Percentiles rank a stretch among this genome's conserved stretches.
These are phyloP conservation scores for Carollia perspicillata DNA, from an alignment of 2,113 vertebrate species.

Conservation along the genomic window DNA sequence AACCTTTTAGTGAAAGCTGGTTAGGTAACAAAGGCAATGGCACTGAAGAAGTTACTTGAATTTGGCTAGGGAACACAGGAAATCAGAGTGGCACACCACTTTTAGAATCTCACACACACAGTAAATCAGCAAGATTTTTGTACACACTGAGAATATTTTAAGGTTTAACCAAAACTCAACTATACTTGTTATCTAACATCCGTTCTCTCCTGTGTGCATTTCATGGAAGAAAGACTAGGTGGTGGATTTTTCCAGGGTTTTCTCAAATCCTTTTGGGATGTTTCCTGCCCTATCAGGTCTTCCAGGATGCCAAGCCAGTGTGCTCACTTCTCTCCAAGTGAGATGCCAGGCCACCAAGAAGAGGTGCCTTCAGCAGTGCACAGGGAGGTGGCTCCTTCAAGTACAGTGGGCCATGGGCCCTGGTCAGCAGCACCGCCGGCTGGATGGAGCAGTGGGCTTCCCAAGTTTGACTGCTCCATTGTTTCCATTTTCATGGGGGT, in stretches of 20 bases:
- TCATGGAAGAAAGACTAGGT: background rate
- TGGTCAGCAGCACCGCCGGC: constrained; percentile 92
- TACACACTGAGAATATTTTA: constrained; percentile 1
- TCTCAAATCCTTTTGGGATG: constrained; percentile 62
- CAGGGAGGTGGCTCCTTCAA: constrained; percentile 63
- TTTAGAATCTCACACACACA: background rate
- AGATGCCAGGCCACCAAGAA: constrained; percentile 39
- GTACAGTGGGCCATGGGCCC: constrained; percentile 40
- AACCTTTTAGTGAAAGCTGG: background rate
- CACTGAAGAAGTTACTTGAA: background rate
- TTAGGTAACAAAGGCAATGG: background rate
- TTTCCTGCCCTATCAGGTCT: constrained; percentile 54
- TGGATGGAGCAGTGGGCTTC: constrained; percentile 79
- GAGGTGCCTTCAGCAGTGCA: constrained; percentile 53
- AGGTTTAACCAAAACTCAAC: background rate
- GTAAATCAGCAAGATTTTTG: background rate
- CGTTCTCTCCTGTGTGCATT: background rate
- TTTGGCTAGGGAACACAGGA: background rate
- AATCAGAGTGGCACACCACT: background rate
- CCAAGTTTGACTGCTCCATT: constrained; percentile 91
- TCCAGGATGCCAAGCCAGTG: constrained; percentile 36
- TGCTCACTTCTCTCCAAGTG: constrained; percentile 50
- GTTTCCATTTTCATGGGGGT: constrained; percentile 89
- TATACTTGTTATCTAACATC: background rate
- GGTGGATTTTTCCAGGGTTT: constrained; percentile 63